Evolutionary conservation across 2,797 vertebrate species (phyloP).

Genomic region (Anniella stebbinsi): DNA sequence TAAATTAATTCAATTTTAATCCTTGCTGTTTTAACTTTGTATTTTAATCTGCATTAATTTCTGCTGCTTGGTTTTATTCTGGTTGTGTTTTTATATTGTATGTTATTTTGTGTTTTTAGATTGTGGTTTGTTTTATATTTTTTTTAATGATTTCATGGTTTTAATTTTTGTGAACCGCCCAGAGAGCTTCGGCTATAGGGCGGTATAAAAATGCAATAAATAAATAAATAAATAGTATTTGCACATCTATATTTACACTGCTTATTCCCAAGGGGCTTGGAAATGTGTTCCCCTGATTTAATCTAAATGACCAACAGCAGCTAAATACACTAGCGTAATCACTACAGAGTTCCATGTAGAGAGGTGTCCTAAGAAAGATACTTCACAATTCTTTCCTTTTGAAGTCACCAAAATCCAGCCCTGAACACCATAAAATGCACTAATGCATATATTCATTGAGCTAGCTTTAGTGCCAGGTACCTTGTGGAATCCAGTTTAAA

Average conservation of each 20-base stretch:
- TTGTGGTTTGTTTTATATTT: no score
- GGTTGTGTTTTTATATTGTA: no score
- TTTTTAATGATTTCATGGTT: no score
- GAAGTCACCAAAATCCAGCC: not conserved
- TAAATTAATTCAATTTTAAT: no score
- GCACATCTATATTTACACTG: not conserved
- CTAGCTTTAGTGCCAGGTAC: not conserved
- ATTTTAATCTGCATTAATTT: no score
- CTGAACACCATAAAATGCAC: not conserved
- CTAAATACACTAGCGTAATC: not conserved
- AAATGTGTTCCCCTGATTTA: not conserved
- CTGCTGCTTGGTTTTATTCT: no score
- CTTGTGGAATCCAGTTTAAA: not conserved
- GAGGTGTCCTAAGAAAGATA: not conserved
- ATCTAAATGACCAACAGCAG: not conserved
- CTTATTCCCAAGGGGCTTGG: not conserved
- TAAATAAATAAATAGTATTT: no score
- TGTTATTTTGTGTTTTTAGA: no score
- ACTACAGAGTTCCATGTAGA: not conserved
- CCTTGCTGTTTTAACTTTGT: no score
- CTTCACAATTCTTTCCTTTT: not conserved
- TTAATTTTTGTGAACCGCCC: no score
- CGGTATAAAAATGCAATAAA: no score
- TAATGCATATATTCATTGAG: not conserved
- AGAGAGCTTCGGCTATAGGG: no score